phyloP scores from a whole-genome alignment of 1,140 invertebrate genomes.

The Ylistrum balloti region DNA sequence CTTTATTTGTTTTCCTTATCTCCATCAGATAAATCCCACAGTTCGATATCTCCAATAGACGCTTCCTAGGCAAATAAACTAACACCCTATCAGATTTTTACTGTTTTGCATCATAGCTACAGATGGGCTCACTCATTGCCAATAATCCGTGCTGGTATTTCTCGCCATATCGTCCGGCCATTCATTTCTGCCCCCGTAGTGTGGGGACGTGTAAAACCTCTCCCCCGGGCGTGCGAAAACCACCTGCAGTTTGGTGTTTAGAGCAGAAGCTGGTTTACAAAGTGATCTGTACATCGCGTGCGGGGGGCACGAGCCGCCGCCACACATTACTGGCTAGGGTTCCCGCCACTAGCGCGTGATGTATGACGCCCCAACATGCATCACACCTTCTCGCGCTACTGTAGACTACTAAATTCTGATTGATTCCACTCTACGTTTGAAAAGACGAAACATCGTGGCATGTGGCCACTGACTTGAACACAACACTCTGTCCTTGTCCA shows the following conservation, averaged over 20 bases:
- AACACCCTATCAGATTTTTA: background rate
- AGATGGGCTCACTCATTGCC: background rate
- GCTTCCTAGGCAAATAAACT: background rate
- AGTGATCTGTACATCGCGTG: conserved; percentile 12
- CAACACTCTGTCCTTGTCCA: background rate
- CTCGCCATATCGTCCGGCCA: background rate
- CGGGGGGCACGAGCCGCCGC: background rate
- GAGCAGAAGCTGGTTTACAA: background rate
- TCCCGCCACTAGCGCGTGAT: conserved; percentile 29
- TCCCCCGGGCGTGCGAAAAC: background rate
- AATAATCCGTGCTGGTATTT: background rate
- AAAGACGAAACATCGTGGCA: conserved; percentile 17
- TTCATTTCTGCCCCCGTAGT: background rate
- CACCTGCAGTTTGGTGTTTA: background rate
- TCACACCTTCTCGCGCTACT: background rate
- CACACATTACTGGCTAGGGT: conserved; percentile 16
- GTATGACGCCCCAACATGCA: conserved; percentile 15
- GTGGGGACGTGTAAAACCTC: too few relatives aligned
- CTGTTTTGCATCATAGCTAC: background rate
- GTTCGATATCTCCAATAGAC: background rate
- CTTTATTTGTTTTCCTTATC: background rate
- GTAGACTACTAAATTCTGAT: conserved; percentile 39
- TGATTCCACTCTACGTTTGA: conserved; percentile 1
- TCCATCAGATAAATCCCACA: background rate
- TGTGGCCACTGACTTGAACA: background rate